Evolutionary conservation across 2,113 vertebrate genomes (phyloP), one percentile per base, ranked within the genome.

Genomic region (Symphodus melops): DNA sequence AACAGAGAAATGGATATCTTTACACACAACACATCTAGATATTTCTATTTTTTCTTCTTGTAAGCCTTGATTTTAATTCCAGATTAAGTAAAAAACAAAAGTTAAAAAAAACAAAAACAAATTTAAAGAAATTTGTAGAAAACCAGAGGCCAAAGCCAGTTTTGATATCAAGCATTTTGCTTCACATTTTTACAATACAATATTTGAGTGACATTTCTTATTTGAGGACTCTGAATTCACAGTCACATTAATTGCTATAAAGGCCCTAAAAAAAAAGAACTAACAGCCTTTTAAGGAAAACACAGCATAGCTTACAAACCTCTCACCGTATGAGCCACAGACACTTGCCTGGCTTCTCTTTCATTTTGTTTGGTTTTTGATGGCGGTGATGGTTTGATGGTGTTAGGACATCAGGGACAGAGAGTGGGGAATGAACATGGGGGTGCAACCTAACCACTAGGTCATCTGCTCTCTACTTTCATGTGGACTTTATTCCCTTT

Each of bases 341-440:
- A 39, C 25, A 42, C 20, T 23, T 8, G 13, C 72, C 72, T 49
- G 13, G 37, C 75, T 88, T 82, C 49, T 7, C 57, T 82, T 61
- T 83, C 28, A 33, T 9, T 33, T 33, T 33, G 28, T 33, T 33
- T 33, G 28, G 5, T 33, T 33, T 33, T 25, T 25, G 25, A 4
- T 25, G 25, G 25, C 2, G 25, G 25, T 25, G n/a, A n/a, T n/a
- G n/a, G n/a, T n/a, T n/a, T n/a, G n/a, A n/a, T n/a, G n/a, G n/a
- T n/a, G n/a, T n/a, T n/a, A n/a, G n/a, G n/a, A n/a, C 28, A 33
- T 33, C 28, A 33, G 1, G 28, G 28, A 33, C 28, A 33, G 4
- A 33, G 28, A 33, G 28, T 33, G 28, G 28, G 25, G 28, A 33
- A 33, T 33, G 28, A 33, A 33, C 28, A 33, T 33, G 28, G 28